Evolutionary conservation across 1,140 invertebrate genomes (phyloP), one percentile per base, ranked within the genome.

Genomic region (Arion vulgaris): DNA sequence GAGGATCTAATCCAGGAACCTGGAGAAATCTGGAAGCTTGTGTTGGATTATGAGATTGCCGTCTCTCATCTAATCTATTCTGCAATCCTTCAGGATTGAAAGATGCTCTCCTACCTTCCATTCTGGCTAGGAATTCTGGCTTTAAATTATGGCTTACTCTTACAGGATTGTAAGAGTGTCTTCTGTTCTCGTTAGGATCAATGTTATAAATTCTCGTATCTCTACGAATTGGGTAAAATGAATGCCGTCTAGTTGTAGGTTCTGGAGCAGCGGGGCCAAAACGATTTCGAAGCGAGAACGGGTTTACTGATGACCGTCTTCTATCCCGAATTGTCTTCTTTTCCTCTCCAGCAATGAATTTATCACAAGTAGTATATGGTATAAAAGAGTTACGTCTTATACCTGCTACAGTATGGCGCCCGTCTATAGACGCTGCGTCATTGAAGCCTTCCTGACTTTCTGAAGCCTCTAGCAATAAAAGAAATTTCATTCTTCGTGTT

Each of bases 401-500:
- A 17, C 32, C 76, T 1, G 76, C 76, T 11, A 78, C 76, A 38
- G 76, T 78, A 26, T 49, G 45, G 13, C 76, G 76, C 0, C 76
- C 76, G n/a, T 78, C 76, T 36, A 71, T 32, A 13, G 78, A 80
- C 13, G 38, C 66, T 15, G 62, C 17, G 17, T 80, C 76, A 34
- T 51, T 28, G 32, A 80, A 62, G 26, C 36, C 62, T 34, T 80
- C 80, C 26, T 81, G 57, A 62, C 69, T 73, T 36, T 81, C 80
- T n/a, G 80, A 81, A 28, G 80, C 80, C 38, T 81, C 53, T 19
- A 81, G 62, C 11, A 81, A 28, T 15, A 81, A 28, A 5, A 74
- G 41, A 49, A 81, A 81, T 41, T 81, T 81, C 80, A 81, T 81
- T 39, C 80, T 81, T 36, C 80, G 15, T 15, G 80, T 81, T n/a